These are phyloP conservation scores for Halichondria panicea DNA, from an alignment of 37 sponge, comb jelly and placozoan species.

Conservation along the genomic window DNA sequence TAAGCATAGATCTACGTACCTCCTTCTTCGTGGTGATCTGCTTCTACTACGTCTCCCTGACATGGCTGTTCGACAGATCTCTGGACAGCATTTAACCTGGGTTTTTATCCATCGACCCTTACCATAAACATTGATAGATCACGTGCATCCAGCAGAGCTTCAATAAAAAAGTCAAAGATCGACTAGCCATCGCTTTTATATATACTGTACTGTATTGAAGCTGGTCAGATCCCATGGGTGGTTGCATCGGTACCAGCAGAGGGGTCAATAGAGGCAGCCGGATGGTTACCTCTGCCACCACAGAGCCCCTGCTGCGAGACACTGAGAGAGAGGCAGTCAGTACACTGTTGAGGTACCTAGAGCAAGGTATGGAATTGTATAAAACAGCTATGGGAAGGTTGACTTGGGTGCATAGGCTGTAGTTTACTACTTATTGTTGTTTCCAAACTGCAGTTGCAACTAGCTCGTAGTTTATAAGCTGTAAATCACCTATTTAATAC, in stretches of 20 bases:
- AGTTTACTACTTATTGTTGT: background rate
- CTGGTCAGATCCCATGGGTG: background rate
- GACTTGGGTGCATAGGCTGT: too few species aligned
- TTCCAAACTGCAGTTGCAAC: background rate
- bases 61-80: background rate
- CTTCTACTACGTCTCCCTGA: conserved; percentile 19
- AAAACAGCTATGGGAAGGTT: background rate
- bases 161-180: too few species aligned
- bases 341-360: conserved; percentile 56
- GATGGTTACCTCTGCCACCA: conserved; percentile 14
- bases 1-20: background rate
- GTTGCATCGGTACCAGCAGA: background rate
- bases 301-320: conserved; percentile 70
- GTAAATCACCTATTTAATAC: too few species aligned
- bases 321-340: conserved; percentile 71
- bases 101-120: too few species aligned
- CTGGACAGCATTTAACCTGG: too few species aligned
- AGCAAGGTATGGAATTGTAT: conserved; percentile 27
- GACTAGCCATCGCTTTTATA: background rate
- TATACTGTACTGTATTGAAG: background rate
- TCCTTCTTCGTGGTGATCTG: conserved; percentile 10
- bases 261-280: background rate
- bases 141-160: background rate
- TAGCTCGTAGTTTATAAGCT: background rate
- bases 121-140: too few species aligned